phyloP scores from a whole-genome alignment of 1,140 invertebrate species.

The Drosophila ficusphila region DNA sequence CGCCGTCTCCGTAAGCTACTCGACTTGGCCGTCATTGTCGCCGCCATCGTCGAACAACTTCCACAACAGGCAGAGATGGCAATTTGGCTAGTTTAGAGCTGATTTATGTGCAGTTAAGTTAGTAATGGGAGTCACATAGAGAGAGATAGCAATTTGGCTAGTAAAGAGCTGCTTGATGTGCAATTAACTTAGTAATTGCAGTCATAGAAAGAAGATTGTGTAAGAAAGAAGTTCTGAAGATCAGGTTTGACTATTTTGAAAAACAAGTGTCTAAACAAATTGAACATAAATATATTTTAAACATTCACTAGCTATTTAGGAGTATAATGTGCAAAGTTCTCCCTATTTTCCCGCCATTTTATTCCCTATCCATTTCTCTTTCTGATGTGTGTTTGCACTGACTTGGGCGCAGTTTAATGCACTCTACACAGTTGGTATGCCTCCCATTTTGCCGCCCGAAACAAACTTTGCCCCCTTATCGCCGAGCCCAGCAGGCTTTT shows the following conservation, averaged over 20 bases:
- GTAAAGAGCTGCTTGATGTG: too few species aligned
- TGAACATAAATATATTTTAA: too few species aligned
- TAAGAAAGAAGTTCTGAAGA: too few species aligned
- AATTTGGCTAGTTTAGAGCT: conserved; percentile 6
- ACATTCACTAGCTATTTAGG: background rate
- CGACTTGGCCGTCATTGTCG: conserved; percentile 36
- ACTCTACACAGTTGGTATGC: conserved; percentile 54
- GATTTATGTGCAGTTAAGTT: background rate
- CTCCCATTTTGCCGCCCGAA: background rate
- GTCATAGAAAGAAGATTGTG: too few species aligned
- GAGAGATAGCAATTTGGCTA: too few species aligned
- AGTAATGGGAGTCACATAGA: too few species aligned
- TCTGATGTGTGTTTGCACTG: conserved; percentile 22
- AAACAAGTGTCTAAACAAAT: too few species aligned
- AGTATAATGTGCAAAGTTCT: background rate
- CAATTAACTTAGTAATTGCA: too few species aligned
- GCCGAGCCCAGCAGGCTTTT: conserved; percentile 39
- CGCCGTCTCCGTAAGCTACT: conserved; percentile 21
- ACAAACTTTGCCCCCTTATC: background rate
- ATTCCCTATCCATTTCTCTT: background rate
- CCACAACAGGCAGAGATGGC: conserved; percentile 8
- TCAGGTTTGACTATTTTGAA: too few species aligned
- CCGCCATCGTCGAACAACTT: conserved; percentile 16
- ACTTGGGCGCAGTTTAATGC: conserved; percentile 70
- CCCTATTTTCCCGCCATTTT: background rate